phyloP scores from a whole-genome alignment of 2,888 invertebrate genomes.

The Sinopyrophorus schimmeli region DNA sequence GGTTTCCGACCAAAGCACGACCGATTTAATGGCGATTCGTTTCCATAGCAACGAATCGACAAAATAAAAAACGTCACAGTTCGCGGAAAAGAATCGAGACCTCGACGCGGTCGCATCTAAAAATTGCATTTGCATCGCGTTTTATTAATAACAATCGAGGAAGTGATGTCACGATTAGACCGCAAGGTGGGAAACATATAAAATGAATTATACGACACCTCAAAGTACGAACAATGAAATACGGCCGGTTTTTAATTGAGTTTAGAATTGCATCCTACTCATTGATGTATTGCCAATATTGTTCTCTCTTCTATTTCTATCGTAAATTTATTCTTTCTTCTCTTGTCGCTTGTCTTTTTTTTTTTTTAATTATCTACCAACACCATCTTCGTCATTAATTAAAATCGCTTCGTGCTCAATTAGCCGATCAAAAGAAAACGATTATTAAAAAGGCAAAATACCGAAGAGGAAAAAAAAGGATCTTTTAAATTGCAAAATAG shows the following conservation, averaged over 20 bases:
- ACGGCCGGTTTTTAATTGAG: constrained; percentile 33
- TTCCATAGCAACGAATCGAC: too few relatives aligned
- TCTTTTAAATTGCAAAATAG: not conserved
- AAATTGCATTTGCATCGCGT: constrained; percentile 7
- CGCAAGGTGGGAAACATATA: constrained; percentile 23
- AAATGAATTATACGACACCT: constrained; percentile 28
- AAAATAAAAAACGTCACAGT: too few relatives aligned
- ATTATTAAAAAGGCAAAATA: too few relatives aligned
- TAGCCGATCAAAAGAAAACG: too few relatives aligned
- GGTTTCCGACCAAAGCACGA: too few relatives aligned
- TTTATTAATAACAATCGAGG: constrained; percentile 15
- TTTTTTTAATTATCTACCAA: too few relatives aligned
- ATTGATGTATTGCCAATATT: constrained; percentile 16
- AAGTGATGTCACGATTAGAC: constrained; percentile 22
- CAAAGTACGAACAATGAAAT: constrained; percentile 27
- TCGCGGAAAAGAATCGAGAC: too few relatives aligned
- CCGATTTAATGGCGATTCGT: too few relatives aligned
- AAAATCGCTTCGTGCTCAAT: too few relatives aligned
- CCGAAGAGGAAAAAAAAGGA: not conserved
- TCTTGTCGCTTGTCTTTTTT: too few relatives aligned
- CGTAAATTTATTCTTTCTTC: too few relatives aligned
- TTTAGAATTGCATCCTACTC: constrained; percentile 22
- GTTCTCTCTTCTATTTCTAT: constrained; percentile 15
- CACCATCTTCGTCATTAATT: too few relatives aligned
- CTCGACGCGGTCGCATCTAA: not conserved